Base-by-base conservation (phyloP, 2,888 invertebrate species). In the Oscheius sp. region DNA sequence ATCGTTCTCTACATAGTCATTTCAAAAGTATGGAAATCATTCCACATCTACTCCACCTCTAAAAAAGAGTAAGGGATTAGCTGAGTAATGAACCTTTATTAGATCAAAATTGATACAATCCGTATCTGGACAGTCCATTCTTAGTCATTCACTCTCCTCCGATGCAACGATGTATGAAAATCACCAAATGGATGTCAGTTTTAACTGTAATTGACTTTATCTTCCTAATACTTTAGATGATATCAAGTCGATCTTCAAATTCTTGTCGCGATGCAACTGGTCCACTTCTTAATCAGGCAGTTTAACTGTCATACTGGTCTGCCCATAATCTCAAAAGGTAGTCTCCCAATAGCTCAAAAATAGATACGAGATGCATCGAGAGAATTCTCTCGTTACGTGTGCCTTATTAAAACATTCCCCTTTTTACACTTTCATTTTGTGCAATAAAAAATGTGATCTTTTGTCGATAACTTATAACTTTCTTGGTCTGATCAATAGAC, bases 81-180 rank as follows among this genome's bases (percentile, higher is more conserved):
- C 3, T 8, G 15, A 3, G 25, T 45, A 27, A 48, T 34, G 1
- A 39, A 15, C 25, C 5, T 46, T 8, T 29, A 6, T n/a, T 39
- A 53, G 55, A 31, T 73, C 76, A 8, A 76, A 76, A 58, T 65
- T 76, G 50, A 71, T 70, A 23, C 76, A 76, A 48, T 76, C 76
- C 4, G 72, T 76, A 0, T 76, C 76, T 12, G 76, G 76, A 25
- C 76, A 76, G 45, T 76, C 76, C 0, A 73, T 76, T 20, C 65
- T 76, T 2, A 72, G 69, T 17, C 68, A 69, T 29, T 72, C 72
- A 2, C 42, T 70, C 17, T 65, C 72, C 5, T 73, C 76, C n/a
- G 76, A 76, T 31, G 68, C 70, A 3, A 73, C 71, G 0, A 76
- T 65, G 29, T 76, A 76, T 55, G 76, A 76, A 39, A 76, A 76